Evolutionary conservation across 2,888 invertebrate species (phyloP).

Genomic region (Digitonthophagus gazella): DNA sequence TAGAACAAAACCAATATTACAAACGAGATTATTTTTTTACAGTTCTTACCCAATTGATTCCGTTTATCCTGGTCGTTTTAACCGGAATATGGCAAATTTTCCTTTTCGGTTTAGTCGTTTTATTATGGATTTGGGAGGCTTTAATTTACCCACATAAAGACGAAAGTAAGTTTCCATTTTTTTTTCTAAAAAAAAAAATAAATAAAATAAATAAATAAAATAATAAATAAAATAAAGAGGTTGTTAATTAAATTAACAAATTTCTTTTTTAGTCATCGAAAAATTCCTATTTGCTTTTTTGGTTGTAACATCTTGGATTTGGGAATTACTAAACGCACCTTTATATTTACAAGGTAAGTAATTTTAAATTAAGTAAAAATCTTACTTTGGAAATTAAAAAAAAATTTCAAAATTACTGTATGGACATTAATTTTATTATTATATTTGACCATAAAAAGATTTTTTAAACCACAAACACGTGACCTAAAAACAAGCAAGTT

Average conservation of each 20-base stretch:
- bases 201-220: too few relatives aligned
- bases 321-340: not conserved
- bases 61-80: not conserved
- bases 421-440: not conserved
- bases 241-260: too few relatives aligned
- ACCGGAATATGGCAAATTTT: not conserved
- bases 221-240: too few relatives aligned
- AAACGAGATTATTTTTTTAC: not conserved
- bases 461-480: too few relatives aligned
- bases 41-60: not conserved
- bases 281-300: not conserved
- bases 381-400: too few relatives aligned
- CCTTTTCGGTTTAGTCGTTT: not conserved
- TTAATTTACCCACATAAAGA: not conserved
- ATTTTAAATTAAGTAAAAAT: too few relatives aligned
- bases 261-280: not conserved
- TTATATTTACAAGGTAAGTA: not conserved
- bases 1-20: too few relatives aligned
- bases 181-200: not conserved
- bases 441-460: too few relatives aligned
- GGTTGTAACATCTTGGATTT: not conserved
- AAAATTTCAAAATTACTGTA: too few relatives aligned
- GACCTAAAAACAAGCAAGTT: not conserved
- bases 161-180: not conserved
- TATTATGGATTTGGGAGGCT: not conserved